Percentiles rank a stretch among this genome's conserved stretches.
Conservation (phyloP, 2,888 invertebrate species). For the Rhamnusium bicolor region DNA sequence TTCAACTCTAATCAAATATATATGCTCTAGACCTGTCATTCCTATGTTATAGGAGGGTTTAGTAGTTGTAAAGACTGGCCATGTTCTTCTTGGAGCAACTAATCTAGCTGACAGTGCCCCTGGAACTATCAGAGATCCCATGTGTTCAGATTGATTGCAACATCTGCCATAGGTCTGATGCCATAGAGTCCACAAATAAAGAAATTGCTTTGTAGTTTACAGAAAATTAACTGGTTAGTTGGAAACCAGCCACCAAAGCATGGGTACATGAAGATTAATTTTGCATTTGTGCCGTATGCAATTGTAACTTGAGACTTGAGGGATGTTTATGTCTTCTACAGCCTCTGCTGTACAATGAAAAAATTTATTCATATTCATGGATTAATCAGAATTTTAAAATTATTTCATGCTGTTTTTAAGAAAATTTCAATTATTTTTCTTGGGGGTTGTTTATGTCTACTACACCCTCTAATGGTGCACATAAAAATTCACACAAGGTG, state of each 20-base stretch:
- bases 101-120: slow-evolving; percentile 96
- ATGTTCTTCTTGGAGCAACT: slow-evolving; percentile 97
- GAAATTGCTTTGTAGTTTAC: slow-evolving; percentile 98
- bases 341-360: too few species aligned
- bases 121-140: slow-evolving; percentile 97
- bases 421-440: too few species aligned
- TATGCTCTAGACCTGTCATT: slow-evolving; percentile 92
- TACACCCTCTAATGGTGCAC: too few species aligned
- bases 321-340: too few species aligned
- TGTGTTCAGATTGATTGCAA: slow-evolving; percentile 97
- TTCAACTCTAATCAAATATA: slow-evolving; percentile 80
- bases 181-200: slow-evolving; percentile 95
- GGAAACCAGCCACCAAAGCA: slow-evolving; percentile 85
- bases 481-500: too few species aligned
- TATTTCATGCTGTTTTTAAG: too few species aligned
- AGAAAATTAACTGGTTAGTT: slow-evolving; percentile 86
- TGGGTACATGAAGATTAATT: slow-evolving; percentile 89
- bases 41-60: slow-evolving; percentile 99
- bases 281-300: not conserved
- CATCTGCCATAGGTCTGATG: slow-evolving; percentile 97
- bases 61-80: slow-evolving; percentile 94
- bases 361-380: too few species aligned
- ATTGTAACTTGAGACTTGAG: too few species aligned
- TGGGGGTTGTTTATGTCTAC: too few species aligned
- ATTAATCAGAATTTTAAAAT: too few species aligned